Evolutionary conservation across 1,140 invertebrate genomes (phyloP).

Genomic region (Anagrus nilaparvatae): DNA sequence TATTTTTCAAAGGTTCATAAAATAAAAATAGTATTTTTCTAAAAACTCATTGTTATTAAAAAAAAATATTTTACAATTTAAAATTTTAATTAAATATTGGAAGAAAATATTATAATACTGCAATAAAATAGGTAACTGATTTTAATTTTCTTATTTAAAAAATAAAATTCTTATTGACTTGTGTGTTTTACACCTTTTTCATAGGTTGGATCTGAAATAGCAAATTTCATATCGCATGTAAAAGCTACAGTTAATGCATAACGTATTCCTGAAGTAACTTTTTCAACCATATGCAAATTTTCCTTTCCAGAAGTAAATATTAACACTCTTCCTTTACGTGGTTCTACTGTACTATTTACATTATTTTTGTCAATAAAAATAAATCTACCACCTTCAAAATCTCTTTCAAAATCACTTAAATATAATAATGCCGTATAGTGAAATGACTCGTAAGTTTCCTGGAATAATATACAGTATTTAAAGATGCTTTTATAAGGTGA

Average conservation of each 20-base stretch:
- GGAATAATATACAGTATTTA: constrained; percentile 24
- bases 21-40: no score
- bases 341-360: constrained; percentile 63
- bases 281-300: constrained; percentile 76
- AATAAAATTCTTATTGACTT: no score
- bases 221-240: constrained; percentile 62
- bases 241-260: constrained; percentile 79
- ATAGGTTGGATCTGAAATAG: constrained; percentile 48
- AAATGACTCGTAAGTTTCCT: constrained; percentile 76
- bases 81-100: no score
- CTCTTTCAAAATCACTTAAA: constrained; percentile 59
- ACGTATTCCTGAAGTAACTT: constrained; percentile 58
- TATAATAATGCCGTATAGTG: constrained; percentile 79
- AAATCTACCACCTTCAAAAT: constrained; percentile 75
- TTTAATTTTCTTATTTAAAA: no score
- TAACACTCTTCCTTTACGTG: constrained; percentile 63
- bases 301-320: constrained; percentile 82
- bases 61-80: no score
- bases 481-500: not conserved
- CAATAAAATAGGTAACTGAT: no score
- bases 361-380: constrained; percentile 65
- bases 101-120: no score
- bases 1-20: no score
- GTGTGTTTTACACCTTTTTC: constrained; percentile 15
- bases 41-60: no score